Base-by-base conservation (phyloP, 2,797 vertebrate genomes). In the Poecilia gillii region DNA sequence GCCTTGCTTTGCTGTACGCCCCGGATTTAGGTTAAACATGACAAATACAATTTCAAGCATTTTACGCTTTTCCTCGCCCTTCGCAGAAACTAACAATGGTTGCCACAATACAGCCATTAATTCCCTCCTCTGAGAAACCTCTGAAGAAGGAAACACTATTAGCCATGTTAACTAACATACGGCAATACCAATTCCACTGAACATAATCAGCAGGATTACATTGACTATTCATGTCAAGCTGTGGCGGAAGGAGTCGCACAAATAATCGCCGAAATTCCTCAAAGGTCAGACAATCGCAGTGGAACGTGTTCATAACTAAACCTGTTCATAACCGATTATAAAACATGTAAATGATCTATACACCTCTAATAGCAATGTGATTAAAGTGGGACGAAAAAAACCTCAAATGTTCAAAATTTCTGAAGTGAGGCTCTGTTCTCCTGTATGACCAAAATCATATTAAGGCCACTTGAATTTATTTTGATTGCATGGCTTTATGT, bases 1-100 rank as follows among this genome's bases (percentile, higher is more conserved):
- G 89, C 83, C 81, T 84, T 46, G 81, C 83, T 85, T 78, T 84
- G 82, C 84, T 49, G 82, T 83, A 77, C 59, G 87, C 57, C 33
- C 66, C 84, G 73, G 83, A 90, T 86, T 92, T 82, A 68, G 89
- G 93, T 93, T 73, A 77, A 89, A 93, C 82, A 90, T 89, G 90
- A 90, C 91, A 93, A 92, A 91, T 92, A 90, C 88, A 87, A 91
- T 94, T 92, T 92, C 79, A 88, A 84, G 83, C 85, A 43, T 89
- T 92, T 87, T 76, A 84, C 86, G 74, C 0, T 75, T 81, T 87
- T 87, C 89, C 81, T 0, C 84, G 78, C 77, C 84, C 84, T 85
- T 79, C 23, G 6, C 78, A 77, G 71, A 59, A 59, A 53, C 84
- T 80, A 84, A 93, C 91, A 92, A 93, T 91, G 78, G 89, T 83